phyloP scores from a whole-genome alignment of 2,113 vertebrate species.

The Oceanodroma tethys region DNA sequence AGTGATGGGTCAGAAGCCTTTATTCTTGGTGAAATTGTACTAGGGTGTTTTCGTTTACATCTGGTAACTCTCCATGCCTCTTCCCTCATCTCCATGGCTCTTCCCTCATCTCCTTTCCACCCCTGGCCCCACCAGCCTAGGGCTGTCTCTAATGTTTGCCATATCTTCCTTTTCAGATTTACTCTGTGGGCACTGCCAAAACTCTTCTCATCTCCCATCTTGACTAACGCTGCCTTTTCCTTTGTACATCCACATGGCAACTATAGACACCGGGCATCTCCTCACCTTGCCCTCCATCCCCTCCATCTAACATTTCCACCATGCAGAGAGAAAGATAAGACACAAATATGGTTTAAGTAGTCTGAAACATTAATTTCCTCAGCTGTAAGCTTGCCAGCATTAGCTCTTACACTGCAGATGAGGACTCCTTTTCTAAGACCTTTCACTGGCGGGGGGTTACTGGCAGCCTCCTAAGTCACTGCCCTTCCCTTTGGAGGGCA shows the following conservation, averaged over 20 bases:
- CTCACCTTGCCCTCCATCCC: neutral
- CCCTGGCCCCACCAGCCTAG: neutral
- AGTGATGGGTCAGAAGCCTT: conserved; percentile 3
- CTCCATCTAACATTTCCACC: neutral
- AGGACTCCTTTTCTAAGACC: neutral
- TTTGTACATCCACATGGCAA: neutral
- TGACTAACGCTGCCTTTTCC: neutral
- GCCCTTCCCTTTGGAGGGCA: neutral
- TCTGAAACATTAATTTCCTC: neutral
- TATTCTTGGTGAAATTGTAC: neutral
- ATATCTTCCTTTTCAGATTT: neutral
- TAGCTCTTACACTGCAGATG: neutral
- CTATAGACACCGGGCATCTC: neutral
- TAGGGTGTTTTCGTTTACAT: neutral
- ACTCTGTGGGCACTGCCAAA: neutral
- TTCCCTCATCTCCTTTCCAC: neutral
- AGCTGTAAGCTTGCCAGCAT: neutral
- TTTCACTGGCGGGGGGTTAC: neutral
- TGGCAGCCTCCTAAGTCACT: neutral
- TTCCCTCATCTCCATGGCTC: neutral
- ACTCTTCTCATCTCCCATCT: neutral
- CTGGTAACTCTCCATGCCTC: neutral
- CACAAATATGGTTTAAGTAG: neutral
- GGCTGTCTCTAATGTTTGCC: neutral
- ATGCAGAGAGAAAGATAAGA: neutral